phyloP scores from a whole-genome alignment of 2,888 invertebrate species.

The Rotaria macrura region DNA sequence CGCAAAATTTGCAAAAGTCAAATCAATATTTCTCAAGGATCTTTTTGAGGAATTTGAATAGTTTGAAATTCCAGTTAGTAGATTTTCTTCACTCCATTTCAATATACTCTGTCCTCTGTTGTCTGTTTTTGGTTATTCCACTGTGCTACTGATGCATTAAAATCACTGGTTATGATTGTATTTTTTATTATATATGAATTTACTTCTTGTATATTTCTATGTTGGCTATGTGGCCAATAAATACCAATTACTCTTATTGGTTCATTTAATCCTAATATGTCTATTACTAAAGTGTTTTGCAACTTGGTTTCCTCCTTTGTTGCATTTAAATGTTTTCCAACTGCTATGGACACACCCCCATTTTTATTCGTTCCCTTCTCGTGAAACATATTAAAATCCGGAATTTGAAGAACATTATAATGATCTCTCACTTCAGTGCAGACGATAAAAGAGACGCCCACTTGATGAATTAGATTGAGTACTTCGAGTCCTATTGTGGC shows the following conservation, averaged over 20 bases:
- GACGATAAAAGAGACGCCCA: too few species aligned
- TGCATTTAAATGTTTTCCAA: too few species aligned
- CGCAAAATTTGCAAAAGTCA: background rate
- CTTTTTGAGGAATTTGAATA: background rate
- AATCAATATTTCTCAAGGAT: background rate
- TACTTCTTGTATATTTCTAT: background rate
- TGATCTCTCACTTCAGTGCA: too few species aligned
- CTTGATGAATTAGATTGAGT: too few species aligned
- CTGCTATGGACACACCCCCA: too few species aligned
- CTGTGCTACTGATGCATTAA: background rate
- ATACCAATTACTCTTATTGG: background rate
- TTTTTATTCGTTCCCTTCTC: too few species aligned
- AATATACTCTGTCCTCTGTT: background rate
- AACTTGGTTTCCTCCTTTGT: too few species aligned
- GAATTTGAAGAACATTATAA: too few species aligned
- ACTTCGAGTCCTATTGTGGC: too few species aligned
- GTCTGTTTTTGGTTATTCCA: background rate
- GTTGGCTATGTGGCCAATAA: background rate
- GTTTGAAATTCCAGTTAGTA: background rate
- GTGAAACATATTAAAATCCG: too few species aligned
- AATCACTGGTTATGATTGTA: background rate
- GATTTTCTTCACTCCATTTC: background rate
- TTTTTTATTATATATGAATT: background rate
- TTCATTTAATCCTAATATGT: background rate
- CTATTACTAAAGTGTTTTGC: background rate